phyloP scores from a whole-genome alignment of 2,888 invertebrate species.

The Rhagonycha lutea region DNA sequence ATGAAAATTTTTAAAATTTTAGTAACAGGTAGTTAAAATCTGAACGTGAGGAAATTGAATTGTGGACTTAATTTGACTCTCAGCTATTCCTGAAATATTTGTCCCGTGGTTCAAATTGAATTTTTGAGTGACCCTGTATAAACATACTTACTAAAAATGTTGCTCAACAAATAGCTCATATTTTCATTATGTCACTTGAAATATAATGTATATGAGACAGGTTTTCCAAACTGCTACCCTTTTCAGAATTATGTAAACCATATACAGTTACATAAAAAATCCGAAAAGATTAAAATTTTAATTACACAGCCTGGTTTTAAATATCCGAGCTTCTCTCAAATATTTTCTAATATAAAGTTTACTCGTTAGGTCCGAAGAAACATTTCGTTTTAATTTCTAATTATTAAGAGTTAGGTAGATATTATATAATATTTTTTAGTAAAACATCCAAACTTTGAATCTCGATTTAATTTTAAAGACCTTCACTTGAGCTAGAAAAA shows the following conservation, averaged over 20 bases:
- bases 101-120: neutral
- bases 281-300: neutral
- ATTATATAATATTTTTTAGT: too few relatives aligned
- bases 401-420: neutral
- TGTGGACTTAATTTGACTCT: too few relatives aligned
- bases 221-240: neutral
- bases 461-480: too few relatives aligned
- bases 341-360: neutral
- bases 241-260: neutral
- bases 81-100: neutral
- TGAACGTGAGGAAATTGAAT: too few relatives aligned
- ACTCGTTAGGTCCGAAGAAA: neutral
- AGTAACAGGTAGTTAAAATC: too few relatives aligned
- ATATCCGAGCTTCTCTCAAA: neutral
- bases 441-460: too few relatives aligned
- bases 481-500: too few relatives aligned
- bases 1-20: neutral
- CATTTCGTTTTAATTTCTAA: neutral
- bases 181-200: neutral
- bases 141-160: neutral
- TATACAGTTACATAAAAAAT: neutral
- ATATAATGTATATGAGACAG: neutral
- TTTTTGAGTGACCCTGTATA: neutral
- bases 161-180: neutral
- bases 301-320: neutral